Evolutionary conservation across 2,888 invertebrate species (phyloP).

Genomic region (Rhopalosiphum nymphaeae): DNA sequence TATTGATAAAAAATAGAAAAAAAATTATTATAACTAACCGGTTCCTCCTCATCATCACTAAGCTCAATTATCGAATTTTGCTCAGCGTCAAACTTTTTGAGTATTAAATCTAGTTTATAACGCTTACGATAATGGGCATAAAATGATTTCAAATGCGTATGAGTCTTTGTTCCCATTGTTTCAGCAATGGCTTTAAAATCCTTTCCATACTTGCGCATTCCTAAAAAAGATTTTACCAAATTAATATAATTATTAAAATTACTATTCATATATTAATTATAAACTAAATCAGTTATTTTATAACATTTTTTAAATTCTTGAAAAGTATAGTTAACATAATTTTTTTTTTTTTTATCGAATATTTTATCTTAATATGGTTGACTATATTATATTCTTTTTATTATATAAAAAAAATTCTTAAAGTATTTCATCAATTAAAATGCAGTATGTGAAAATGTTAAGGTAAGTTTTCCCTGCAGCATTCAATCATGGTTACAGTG

Average conservation of each 20-base stretch:
- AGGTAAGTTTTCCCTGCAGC: not conserved
- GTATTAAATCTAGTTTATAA: slow-evolving; percentile 87
- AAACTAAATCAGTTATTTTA: not conserved
- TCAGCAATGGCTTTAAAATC: slow-evolving; percentile 95
- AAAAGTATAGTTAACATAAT: not conserved
- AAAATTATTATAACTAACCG: slow-evolving; percentile 18
- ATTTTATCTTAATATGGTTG: not conserved
- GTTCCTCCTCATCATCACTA: slow-evolving; percentile 52
- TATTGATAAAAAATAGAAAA: not conserved
- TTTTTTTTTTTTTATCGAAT: not conserved
- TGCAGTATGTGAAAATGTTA: not conserved
- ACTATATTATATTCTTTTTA: not conserved
- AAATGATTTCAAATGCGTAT: slow-evolving; percentile 91
- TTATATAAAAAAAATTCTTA: not conserved
- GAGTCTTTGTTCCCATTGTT: slow-evolving; percentile 94
- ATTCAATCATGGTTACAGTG: not conserved
- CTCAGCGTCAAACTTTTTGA: slow-evolving; percentile 88
- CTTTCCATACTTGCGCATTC: slow-evolving; percentile 77
- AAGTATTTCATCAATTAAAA: not conserved
- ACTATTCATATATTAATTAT: not conserved
- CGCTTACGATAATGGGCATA: slow-evolving; percentile 91
- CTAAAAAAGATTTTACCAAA: slow-evolving; percentile 70
- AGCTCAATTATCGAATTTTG: slow-evolving; percentile 69
- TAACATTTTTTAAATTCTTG: not conserved
- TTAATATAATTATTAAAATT: not conserved